phyloP scores from a whole-genome alignment of 2,797 vertebrate genomes.

The Geotrypetes seraphini region DNA sequence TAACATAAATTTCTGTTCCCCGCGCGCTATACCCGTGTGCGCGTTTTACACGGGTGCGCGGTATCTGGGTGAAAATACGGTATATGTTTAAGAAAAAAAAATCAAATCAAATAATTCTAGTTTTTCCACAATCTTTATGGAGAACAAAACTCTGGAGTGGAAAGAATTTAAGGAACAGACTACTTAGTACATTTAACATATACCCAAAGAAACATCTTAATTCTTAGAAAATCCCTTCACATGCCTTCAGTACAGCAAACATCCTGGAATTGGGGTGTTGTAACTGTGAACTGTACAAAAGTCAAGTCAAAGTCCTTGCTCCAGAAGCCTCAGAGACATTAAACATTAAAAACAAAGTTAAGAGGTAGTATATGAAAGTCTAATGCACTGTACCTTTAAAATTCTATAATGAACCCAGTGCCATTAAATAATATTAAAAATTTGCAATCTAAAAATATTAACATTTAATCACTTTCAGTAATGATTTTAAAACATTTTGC shows the following conservation, averaged over 20 bases:
- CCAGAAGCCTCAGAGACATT: conserved; percentile 32
- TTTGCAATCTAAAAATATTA: conserved; percentile 29
- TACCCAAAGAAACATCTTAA: too few species aligned
- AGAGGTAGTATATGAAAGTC: conserved; percentile 62
- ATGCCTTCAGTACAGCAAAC: too few species aligned
- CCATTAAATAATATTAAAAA: conserved; percentile 30
- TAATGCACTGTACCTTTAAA: conserved; percentile 32
- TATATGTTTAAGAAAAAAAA: too few species aligned
- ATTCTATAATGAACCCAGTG: conserved; percentile 36
- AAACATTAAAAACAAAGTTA: conserved; percentile 20
- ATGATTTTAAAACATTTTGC: conserved; percentile 9
- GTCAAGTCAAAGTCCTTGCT: conserved; percentile 47
- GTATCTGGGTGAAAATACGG: too few species aligned
- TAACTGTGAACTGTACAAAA: conserved; percentile 40
- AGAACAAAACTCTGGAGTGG: conserved; percentile 30
- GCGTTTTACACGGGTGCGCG: too few species aligned
- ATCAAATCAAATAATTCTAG: conserved; percentile 20
- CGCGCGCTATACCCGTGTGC: too few species aligned
- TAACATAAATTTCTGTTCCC: too few species aligned
- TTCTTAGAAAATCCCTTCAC: too few species aligned
- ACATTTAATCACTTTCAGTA: conserved; percentile 16
- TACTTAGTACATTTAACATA: too few species aligned
- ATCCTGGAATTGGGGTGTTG: too few species aligned
- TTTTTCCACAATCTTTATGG: conserved; percentile 20
- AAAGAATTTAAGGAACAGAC: conserved; percentile 28